These are phyloP conservation scores for Brachionichthys hirsutus DNA, from an alignment of 2,113 vertebrate genomes.

Conservation along the genomic window DNA sequence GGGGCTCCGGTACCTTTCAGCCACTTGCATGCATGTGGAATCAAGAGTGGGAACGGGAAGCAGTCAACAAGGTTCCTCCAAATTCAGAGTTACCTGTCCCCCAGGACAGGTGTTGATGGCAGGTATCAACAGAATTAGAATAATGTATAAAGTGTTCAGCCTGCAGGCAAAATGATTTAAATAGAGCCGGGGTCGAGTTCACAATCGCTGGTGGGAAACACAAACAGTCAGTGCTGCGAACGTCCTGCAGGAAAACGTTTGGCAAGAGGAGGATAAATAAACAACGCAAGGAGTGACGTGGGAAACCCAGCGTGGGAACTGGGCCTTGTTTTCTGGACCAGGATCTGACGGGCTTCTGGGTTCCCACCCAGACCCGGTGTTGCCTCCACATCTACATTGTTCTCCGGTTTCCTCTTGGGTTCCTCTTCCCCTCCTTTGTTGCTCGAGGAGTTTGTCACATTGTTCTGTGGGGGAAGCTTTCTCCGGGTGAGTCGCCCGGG, in stretches of 20 bases:
- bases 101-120: too few species aligned
- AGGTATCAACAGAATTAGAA: too few species aligned
- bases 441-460: slow-evolving; percentile 43
- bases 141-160: too few species aligned
- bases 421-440: slow-evolving; percentile 40
- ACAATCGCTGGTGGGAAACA: slow-evolving; percentile 51
- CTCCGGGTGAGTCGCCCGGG: slow-evolving; percentile 42
- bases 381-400: slow-evolving; percentile 74
- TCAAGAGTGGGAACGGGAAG: too few species aligned
- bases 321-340: slow-evolving; percentile 50
- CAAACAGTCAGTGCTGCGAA: slow-evolving; percentile 43
- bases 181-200: slow-evolving; percentile 42
- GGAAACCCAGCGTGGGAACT: slow-evolving; percentile 76
- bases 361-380: slow-evolving; percentile 65
- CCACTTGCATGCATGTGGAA: too few species aligned
- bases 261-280: slow-evolving; percentile 65
- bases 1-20: too few species aligned
- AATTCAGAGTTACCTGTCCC: too few species aligned
- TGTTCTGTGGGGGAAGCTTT: slow-evolving; percentile 61
- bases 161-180: slow-evolving; percentile 13
- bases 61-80: too few species aligned
- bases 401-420: slow-evolving; percentile 69
- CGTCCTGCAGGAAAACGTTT: slow-evolving; percentile 54
- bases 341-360: slow-evolving; percentile 36
- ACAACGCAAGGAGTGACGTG: slow-evolving; percentile 52